phyloP scores from a whole-genome alignment of 2,113 vertebrate genomes.

The Psilopsiagon aurifrons region DNA sequence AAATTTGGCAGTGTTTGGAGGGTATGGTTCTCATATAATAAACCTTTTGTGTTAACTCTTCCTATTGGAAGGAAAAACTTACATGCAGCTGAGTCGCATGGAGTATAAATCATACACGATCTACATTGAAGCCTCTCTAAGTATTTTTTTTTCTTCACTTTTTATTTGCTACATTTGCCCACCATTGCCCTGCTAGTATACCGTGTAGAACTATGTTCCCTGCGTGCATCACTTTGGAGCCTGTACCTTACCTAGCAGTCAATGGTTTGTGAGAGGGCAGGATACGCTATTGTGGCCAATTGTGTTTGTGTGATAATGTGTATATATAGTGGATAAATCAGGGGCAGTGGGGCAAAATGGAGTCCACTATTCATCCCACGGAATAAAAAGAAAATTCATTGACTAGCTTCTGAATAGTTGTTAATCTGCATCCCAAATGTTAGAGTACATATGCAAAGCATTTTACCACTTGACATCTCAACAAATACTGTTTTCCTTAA shows the following conservation, averaged over 20 bases:
- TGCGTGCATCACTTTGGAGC: not conserved
- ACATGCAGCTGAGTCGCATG: not conserved
- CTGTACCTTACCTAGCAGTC: not conserved
- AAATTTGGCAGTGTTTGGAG: not conserved
- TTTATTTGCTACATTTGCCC: not conserved
- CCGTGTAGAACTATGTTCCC: not conserved
- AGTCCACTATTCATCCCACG: not conserved
- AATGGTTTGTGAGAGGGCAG: not conserved
- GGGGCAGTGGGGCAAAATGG: not conserved
- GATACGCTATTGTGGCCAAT: not conserved
- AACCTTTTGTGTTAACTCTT: not conserved
- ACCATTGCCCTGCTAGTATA: rapidly evolving
- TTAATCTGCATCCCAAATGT: not conserved
- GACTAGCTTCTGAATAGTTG: not conserved
- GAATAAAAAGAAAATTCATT: not conserved
- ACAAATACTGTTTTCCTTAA: not conserved
- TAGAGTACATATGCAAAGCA: not conserved
- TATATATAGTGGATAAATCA: not conserved
- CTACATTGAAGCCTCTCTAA: not conserved
- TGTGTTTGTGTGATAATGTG: not conserved
- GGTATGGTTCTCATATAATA: not conserved
- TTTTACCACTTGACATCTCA: not conserved
- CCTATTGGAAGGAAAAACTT: not conserved
- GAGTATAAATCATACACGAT: not conserved
- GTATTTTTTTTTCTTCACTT: not conserved